These are phyloP conservation scores for Andrena bicolor DNA, from an alignment of 2,888 invertebrate genomes.

Conservation along the genomic window DNA sequence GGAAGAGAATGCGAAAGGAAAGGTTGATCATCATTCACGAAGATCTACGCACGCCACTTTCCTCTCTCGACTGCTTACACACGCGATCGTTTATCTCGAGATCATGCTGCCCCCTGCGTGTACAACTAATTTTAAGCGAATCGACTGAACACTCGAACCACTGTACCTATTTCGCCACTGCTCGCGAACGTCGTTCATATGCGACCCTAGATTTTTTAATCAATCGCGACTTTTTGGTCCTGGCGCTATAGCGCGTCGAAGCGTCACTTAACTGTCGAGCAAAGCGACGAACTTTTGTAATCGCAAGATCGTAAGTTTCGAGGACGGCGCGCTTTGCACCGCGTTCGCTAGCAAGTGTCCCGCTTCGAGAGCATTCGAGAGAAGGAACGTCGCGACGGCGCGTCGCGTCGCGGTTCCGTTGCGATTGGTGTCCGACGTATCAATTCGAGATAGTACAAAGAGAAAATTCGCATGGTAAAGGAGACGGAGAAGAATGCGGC, in stretches of 20 bases:
- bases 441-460: slow-evolving; percentile 47
- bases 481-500: not conserved
- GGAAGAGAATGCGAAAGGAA: not conserved
- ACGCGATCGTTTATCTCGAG: not conserved
- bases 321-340: not conserved
- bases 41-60: slow-evolving; percentile 26
- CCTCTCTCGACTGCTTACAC: not conserved
- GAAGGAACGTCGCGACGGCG: not conserved
- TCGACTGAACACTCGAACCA: not conserved
- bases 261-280: not conserved
- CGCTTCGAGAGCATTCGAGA: not conserved
- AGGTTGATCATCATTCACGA: slow-evolving; percentile 13
- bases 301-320: not conserved
- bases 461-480: not conserved
- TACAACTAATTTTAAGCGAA: slow-evolving; percentile 3
- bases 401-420: slow-evolving; percentile 18
- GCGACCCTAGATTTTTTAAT: not conserved
- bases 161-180: not conserved
- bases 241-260: not conserved
- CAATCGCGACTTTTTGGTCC: too few relatives aligned
- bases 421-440: slow-evolving; percentile 17
- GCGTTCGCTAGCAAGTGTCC: not conserved
- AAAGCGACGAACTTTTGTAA: not conserved
- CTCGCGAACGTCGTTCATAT: not conserved
- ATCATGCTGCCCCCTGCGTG: not conserved